Evolutionary conservation across 2,113 vertebrate species (phyloP).

Genomic region (Colistium nudipinnis): DNA sequence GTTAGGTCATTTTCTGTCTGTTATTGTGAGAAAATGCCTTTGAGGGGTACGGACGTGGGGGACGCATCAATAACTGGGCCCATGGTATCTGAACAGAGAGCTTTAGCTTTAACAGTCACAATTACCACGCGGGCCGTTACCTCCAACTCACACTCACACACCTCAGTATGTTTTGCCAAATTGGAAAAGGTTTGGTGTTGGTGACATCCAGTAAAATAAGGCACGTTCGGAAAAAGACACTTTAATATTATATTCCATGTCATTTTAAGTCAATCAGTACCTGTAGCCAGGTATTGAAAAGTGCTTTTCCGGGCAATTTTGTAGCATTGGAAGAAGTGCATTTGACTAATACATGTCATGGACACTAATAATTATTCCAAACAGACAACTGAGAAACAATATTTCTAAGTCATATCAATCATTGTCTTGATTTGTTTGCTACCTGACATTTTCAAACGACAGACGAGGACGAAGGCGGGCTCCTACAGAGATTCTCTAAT

Average conservation of each 20-base stretch:
- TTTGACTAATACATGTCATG: too few species aligned
- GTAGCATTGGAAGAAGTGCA: too few species aligned
- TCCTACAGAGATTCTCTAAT: background rate
- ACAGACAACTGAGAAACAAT: too few species aligned
- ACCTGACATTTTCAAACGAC: background rate
- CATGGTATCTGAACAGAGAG: constrained; percentile 18
- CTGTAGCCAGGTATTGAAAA: too few species aligned
- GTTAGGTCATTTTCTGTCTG: constrained; percentile 32
- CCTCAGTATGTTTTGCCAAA: background rate
- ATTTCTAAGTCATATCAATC: background rate
- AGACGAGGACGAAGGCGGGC: background rate
- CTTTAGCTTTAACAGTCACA: background rate
- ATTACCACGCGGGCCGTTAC: background rate
- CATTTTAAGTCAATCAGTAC: too few species aligned
- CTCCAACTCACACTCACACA: background rate
- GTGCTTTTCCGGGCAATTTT: too few species aligned
- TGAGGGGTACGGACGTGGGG: background rate
- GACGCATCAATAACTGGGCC: constrained; percentile 6
- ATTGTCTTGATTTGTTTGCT: background rate
- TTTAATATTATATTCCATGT: too few species aligned
- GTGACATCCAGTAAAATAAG: too few species aligned
- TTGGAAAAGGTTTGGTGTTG: too few species aligned
- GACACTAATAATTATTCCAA: too few species aligned
- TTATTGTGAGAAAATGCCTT: constrained; percentile 24
- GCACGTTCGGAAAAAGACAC: too few species aligned